Evolutionary conservation across 2,888 invertebrate genomes (phyloP).

Genomic region (Melieria crassipennis): DNA sequence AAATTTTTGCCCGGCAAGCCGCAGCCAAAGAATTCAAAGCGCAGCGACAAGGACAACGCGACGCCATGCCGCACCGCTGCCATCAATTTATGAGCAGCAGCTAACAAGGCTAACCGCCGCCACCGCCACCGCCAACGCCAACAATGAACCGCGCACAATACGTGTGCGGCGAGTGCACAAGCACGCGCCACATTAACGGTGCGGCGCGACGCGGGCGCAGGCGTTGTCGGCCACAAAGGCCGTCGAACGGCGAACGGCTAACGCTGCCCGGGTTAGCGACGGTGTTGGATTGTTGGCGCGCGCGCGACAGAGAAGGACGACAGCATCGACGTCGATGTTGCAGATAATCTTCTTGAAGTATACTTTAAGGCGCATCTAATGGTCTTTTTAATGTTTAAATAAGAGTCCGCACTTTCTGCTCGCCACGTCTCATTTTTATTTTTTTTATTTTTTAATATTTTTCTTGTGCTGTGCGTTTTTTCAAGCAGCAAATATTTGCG

Average conservation of each 20-base stretch:
- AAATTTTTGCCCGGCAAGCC: too few species aligned
- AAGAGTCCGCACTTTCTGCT: slow-evolving; percentile 45
- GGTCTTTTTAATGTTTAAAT: slow-evolving; percentile 62
- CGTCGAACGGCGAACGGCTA: too few species aligned
- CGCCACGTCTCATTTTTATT: background rate
- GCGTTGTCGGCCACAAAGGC: too few species aligned
- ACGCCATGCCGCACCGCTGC: too few species aligned
- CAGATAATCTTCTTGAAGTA: slow-evolving; percentile 63
- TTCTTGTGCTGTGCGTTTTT: background rate
- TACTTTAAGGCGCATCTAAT: slow-evolving; percentile 64
- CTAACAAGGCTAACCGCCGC: too few species aligned
- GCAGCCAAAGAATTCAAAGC: too few species aligned
- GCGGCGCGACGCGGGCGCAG: too few species aligned
- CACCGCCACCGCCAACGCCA: background rate
- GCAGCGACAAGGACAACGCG: too few species aligned
- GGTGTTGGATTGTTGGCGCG: too few species aligned
- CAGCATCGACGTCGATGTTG: slow-evolving; percentile 40
- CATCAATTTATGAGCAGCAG: too few species aligned
- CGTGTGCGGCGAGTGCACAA: background rate
- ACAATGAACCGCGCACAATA: slow-evolving; percentile 31
- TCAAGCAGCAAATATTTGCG: background rate
- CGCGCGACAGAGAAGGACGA: background rate
- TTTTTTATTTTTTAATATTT: slow-evolving; percentile 3
- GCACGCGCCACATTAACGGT: too few species aligned
- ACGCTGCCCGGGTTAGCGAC: too few species aligned